These are phyloP conservation scores for Callinectes sapidus DNA, from an alignment of 2,888 invertebrate genomes.

Conservation along the genomic window DNA sequence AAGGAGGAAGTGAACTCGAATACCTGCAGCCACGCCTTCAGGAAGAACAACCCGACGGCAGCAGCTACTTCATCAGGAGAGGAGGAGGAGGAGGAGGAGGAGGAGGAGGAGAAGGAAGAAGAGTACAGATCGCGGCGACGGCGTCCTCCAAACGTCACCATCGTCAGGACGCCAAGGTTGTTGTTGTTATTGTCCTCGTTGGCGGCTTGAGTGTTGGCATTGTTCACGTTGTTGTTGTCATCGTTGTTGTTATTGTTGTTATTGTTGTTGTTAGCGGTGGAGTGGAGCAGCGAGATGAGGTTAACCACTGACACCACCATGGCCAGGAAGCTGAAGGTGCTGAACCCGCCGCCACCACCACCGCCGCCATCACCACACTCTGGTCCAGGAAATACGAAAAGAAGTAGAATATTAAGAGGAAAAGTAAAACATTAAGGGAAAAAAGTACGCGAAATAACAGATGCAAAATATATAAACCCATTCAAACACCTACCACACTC, in stretches of 20 bases:
- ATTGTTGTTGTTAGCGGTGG: conserved; percentile 63
- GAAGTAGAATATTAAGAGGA: background rate
- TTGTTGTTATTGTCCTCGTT: conserved; percentile 65
- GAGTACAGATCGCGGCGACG: conserved; percentile 9
- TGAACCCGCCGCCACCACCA: conserved; percentile 49
- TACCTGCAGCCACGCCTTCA: conserved; percentile 47
- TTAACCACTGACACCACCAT: conserved; percentile 58
- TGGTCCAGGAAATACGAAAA: background rate
- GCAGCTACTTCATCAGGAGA: conserved; percentile 49
- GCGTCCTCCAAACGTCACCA: conserved; percentile 47
- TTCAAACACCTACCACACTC: background rate
- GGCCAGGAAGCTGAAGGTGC: conserved; percentile 62
- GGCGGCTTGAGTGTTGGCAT: conserved; percentile 49
- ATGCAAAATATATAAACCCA: background rate
- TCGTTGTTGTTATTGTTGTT: conserved; percentile 66
- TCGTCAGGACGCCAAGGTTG: conserved; percentile 52
- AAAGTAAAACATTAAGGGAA: background rate
- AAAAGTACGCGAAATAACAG: background rate
- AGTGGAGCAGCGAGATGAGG: conserved; percentile 52
- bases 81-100: background rate
- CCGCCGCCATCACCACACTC: conserved; percentile 39
- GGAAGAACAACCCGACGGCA: conserved; percentile 47
- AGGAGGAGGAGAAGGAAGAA: background rate
- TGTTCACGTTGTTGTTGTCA: conserved; percentile 45
- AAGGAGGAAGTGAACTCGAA: background rate